Percentiles rank a stretch among this genome's conserved stretches.
These are phyloP conservation scores for Benthosema pterotum DNA, from an alignment of 2,797 vertebrate species.

Conservation along the genomic window DNA sequence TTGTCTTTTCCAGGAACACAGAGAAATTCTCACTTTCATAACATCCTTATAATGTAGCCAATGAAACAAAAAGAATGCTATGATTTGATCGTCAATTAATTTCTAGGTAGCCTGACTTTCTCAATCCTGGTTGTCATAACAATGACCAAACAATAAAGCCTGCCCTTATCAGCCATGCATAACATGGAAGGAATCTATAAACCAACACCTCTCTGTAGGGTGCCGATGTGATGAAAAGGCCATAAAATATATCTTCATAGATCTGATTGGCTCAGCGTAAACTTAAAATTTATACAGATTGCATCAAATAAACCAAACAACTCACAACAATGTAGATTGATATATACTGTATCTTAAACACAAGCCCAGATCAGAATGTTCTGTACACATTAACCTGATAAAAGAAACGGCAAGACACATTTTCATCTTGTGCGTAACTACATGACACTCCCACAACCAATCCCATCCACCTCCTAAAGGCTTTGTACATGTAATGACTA, in stretches of 20 bases:
- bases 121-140: slow-evolving; percentile 39
- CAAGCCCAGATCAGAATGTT: not conserved
- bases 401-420: not conserved
- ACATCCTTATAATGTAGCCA: not conserved
- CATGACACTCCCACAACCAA: slow-evolving; percentile 39
- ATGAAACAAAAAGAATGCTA: not conserved
- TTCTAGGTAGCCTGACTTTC: slow-evolving; percentile 7
- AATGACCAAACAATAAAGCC: slow-evolving; percentile 55
- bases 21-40: slow-evolving; percentile 33
- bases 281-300: slow-evolving; percentile 10
- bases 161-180: not conserved
- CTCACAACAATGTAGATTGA: slow-evolving; percentile 4
- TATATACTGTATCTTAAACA: not conserved
- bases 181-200: no score
- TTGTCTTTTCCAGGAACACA: slow-evolving; percentile 41
- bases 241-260: slow-evolving; percentile 16
- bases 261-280: slow-evolving; percentile 8
- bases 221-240: slow-evolving; percentile 19
- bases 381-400: not conserved
- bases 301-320: not conserved
- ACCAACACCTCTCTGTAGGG: not conserved
- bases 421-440: slow-evolving; percentile 36
- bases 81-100: slow-evolving; percentile 3
- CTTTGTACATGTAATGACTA: slow-evolving; percentile 26
- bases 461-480: slow-evolving; percentile 53